Conservation (phyloP, 2,888 invertebrate genomes). For the Epinotia nisella region DNA sequence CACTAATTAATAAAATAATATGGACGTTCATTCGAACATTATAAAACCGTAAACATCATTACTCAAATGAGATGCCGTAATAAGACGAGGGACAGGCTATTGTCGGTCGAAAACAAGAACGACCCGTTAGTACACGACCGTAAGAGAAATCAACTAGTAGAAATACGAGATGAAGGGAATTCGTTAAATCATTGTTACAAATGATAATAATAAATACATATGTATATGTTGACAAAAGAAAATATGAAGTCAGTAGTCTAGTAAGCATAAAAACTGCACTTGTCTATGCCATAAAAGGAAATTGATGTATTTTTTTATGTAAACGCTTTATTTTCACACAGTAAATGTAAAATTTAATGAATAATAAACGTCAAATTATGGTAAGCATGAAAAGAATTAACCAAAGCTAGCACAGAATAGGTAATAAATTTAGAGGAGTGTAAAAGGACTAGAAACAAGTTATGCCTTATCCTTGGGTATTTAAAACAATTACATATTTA, state of each 20-base stretch:
- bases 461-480: constrained; percentile 9
- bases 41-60: too few relatives aligned
- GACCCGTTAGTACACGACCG: too few relatives aligned
- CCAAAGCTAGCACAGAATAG: background rate
- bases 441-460: constrained; percentile 38
- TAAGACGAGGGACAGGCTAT: too few relatives aligned
- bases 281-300: constrained; percentile 11
- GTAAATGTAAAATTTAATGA: constrained; percentile 19
- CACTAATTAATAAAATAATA: too few relatives aligned
- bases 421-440: constrained; percentile 14
- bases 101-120: too few relatives aligned
- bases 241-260: background rate
- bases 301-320: constrained; percentile 8
- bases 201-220: background rate
- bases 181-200: background rate
- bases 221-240: background rate
- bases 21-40: too few relatives aligned
- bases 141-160: background rate
- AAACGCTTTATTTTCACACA: constrained; percentile 20
- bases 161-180: background rate
- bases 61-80: too few relatives aligned
- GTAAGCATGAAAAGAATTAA: constrained; percentile 22
- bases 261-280: background rate
- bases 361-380: constrained; percentile 35
- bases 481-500: constrained; percentile 54